These are phyloP conservation scores for Catamblyrhynchus diadema DNA, from an alignment of 2,797 vertebrate genomes.

Conservation along the genomic window DNA sequence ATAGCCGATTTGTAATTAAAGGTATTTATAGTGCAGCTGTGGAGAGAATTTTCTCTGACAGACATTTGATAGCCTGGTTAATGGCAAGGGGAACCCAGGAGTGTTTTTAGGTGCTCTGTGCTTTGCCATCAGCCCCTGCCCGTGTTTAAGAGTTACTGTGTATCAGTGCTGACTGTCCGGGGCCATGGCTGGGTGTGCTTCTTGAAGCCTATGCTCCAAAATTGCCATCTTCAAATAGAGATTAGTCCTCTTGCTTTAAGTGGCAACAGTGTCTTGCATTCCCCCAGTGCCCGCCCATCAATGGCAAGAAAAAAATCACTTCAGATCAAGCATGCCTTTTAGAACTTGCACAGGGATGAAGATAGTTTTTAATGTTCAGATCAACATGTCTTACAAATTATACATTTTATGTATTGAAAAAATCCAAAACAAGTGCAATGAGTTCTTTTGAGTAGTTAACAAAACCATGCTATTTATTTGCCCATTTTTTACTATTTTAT, in stretches of 20 bases:
- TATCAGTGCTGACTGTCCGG: accelerated
- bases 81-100: accelerated
- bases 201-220: accelerated
- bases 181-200: accelerated
- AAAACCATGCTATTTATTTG: neutral
- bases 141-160: neutral
- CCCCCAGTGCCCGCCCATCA: neutral
- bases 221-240: accelerated
- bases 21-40: neutral
- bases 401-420: neutral
- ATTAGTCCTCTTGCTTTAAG: neutral
- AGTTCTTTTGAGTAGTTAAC: neutral
- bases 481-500: neutral
- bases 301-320: neutral
- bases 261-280: neutral
- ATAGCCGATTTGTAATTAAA: neutral
- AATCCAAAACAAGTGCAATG: neutral
- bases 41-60: neutral
- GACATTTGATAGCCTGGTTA: accelerated
- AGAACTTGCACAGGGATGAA: neutral
- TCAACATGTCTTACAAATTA: neutral
- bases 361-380: neutral
- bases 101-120: neutral
- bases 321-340: neutral
- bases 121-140: neutral